Conservation (phyloP, 2,113 vertebrate genomes). For the Istiophorus platypterus region DNA sequence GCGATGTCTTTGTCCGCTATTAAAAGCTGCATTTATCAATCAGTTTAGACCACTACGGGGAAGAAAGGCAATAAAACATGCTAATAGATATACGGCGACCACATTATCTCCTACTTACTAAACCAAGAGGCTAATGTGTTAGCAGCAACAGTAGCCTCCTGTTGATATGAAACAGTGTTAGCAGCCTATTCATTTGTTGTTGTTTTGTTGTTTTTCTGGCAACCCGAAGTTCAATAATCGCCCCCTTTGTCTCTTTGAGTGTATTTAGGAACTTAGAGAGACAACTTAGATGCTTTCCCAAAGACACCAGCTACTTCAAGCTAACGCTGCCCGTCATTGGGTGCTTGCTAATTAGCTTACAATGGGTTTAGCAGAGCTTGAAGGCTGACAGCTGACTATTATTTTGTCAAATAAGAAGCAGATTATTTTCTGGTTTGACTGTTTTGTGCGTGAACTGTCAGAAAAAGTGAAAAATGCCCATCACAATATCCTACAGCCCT, state of each 20-base stretch:
- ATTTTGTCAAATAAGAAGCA: not conserved
- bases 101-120: not conserved
- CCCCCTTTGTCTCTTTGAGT: too few relatives aligned
- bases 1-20: not conserved
- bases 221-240: not conserved
- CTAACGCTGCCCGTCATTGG: not conserved
- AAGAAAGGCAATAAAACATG: not conserved
- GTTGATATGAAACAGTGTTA: too few relatives aligned
- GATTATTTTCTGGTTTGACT: not conserved
- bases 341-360: not conserved
- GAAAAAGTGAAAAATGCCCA: not conserved
- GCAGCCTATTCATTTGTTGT: too few relatives aligned
- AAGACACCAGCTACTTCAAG: not conserved
- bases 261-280: not conserved
- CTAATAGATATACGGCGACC: not conserved
- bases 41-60: not conserved
- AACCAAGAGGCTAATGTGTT: not conserved
- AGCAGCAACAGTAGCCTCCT: not conserved
- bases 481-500: not conserved
- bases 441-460: not conserved
- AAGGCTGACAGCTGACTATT: not conserved
- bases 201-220: too few relatives aligned
- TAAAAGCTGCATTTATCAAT: conserved; percentile 3
- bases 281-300: not conserved
- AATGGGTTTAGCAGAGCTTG: not conserved